Evolutionary conservation across 2,113 vertebrate species (phyloP).

Genomic region (Pelodiscus sinensis): DNA sequence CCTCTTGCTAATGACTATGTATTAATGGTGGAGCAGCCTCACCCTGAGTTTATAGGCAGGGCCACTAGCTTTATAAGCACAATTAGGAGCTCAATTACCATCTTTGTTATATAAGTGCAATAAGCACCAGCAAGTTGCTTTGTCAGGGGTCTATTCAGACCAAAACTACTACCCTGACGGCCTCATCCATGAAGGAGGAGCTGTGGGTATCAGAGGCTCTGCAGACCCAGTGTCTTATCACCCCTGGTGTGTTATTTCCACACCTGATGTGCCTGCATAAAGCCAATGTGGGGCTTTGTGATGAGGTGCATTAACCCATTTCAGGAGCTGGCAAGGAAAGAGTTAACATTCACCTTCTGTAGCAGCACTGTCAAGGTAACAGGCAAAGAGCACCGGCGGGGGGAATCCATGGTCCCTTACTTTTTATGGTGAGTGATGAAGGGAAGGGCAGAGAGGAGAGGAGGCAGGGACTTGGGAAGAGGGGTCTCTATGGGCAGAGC

Average conservation of each 20-base stretch:
- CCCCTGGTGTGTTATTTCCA: not conserved
- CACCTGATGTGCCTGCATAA: rapidly evolving
- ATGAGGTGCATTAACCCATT: not conserved
- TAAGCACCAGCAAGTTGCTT: not conserved
- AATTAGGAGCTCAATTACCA: not conserved
- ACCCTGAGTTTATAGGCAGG: rapidly evolving
- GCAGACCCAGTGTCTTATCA: not conserved
- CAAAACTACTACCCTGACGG: not conserved
- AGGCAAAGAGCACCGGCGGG: not conserved
- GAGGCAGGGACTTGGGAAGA: too few relatives aligned
- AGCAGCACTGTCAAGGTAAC: slow-evolving; percentile 6
- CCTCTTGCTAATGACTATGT: not conserved
- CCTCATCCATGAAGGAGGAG: not conserved
- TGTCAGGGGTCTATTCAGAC: not conserved
- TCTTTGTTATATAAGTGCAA: not conserved
- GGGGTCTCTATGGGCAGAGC: too few relatives aligned
- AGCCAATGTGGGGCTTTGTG: not conserved
- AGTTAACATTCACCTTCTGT: slow-evolving; percentile 24
- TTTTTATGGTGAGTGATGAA: too few relatives aligned
- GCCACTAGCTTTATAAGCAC: rapidly evolving
- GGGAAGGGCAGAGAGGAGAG: too few relatives aligned
- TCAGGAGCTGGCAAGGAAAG: not conserved
- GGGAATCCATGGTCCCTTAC: too few relatives aligned
- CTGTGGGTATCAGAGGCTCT: not conserved
- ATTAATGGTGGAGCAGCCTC: not conserved